Evolutionary conservation across 2,113 vertebrate genomes (phyloP).

Genomic region (Entomyzon cyanotis): DNA sequence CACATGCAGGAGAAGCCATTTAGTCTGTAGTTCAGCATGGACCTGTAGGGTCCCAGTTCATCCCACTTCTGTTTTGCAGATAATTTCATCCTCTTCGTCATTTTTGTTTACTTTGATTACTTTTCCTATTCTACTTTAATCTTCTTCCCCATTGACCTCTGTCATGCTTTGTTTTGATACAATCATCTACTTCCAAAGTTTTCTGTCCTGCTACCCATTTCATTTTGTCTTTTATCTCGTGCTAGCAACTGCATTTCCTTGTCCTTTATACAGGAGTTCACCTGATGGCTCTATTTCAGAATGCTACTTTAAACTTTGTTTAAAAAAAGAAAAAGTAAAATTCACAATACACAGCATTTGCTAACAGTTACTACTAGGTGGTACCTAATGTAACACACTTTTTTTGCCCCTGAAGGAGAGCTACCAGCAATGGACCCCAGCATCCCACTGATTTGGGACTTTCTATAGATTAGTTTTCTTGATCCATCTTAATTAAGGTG

Average conservation of each 20-base stretch:
- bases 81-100: neutral
- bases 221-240: conserved; percentile 6
- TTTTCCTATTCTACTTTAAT: conserved; percentile 6
- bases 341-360: neutral
- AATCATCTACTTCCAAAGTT: neutral
- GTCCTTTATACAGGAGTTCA: neutral
- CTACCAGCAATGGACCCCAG: neutral
- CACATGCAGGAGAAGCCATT: neutral
- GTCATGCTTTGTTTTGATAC: neutral
- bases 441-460: neutral
- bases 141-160: neutral
- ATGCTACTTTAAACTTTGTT: neutral
- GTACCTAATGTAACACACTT: neutral
- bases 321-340: neutral
- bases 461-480: neutral
- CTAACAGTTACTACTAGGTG: neutral
- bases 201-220: neutral
- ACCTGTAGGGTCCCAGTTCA: neutral
- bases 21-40: neutral
- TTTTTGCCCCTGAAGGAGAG: neutral
- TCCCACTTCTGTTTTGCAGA: neutral
- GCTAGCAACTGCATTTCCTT: neutral
- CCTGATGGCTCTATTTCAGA: neutral
- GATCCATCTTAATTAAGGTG: neutral
- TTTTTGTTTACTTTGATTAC: neutral